Evolutionary conservation across 1,140 invertebrate species (phyloP).

Genomic region (Zaprionus taronus): DNA sequence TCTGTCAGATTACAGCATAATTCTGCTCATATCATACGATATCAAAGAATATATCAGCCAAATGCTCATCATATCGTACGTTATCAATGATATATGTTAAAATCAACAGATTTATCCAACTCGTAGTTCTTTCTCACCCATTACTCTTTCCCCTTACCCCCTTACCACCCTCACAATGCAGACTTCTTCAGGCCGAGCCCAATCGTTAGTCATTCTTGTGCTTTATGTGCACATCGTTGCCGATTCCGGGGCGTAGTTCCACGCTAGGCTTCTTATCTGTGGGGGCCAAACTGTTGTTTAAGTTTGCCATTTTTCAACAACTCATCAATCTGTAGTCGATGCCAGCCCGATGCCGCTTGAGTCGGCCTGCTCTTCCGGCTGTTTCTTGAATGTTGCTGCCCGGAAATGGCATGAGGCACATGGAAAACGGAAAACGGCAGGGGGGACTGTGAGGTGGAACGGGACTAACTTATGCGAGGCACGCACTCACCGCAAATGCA

Average conservation of each 20-base stretch:
- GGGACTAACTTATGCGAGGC: conserved; percentile 76
- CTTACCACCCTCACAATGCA: not conserved
- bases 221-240: conserved; percentile 37
- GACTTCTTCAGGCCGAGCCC: not conserved
- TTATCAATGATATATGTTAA: not conserved
- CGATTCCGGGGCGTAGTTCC: conserved; percentile 50
- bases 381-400: conserved; percentile 23
- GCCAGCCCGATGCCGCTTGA: conserved; percentile 41
- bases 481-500: conserved; percentile 81
- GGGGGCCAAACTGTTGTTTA: conserved; percentile 61
- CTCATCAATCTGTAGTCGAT: conserved; percentile 78
- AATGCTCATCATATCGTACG: not conserved
- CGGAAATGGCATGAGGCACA: conserved; percentile 14
- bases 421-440: not conserved
- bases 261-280: conserved; percentile 23
- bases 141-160: not conserved
- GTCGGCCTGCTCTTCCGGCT: conserved; percentile 55
- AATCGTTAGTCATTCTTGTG: conserved; percentile 41
- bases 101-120: not conserved
- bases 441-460: too few relatives aligned
- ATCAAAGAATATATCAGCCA: not conserved
- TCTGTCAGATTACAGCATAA: not conserved
- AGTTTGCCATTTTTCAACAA: conserved; percentile 82
- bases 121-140: not conserved
- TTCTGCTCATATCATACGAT: not conserved